These are phyloP conservation scores for Hydrolagus affinis DNA, from an alignment of 2,113 vertebrate species.

Conservation along the genomic window DNA sequence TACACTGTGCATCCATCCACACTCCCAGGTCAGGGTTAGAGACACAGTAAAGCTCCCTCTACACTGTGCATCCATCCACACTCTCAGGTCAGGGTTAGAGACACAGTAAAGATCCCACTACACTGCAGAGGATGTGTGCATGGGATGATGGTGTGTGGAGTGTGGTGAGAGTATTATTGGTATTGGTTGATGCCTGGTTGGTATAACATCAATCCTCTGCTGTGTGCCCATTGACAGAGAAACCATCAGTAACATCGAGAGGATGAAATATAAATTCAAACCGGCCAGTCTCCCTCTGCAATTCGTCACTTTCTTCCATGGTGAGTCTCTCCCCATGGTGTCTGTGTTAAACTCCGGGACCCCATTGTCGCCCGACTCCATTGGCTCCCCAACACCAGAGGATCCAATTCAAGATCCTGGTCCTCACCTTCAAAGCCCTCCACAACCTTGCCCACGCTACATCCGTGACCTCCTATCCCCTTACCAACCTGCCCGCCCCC, in stretches of 20 bases:
- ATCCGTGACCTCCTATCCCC: too few species aligned
- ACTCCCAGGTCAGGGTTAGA: background rate
- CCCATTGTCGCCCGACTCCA: too few species aligned
- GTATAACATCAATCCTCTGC: background rate
- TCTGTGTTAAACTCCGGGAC: too few species aligned
- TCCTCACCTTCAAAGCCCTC: too few species aligned
- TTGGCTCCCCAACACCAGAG: too few species aligned
- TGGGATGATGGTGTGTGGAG: background rate
- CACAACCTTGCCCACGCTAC: too few species aligned
- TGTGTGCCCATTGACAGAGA: slow-evolving; percentile 55
- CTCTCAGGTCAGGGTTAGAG: too few species aligned
- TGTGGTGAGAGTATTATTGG: background rate
- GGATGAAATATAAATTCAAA: slow-evolving; percentile 88
- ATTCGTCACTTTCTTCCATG: slow-evolving; percentile 70
- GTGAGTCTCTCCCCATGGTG: slow-evolving; percentile 46
- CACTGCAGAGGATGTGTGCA: background rate
- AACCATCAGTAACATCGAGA: slow-evolving; percentile 75
- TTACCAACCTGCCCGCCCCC: too few species aligned
- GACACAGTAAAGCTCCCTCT: background rate
- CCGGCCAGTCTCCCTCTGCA: slow-evolving; percentile 67
- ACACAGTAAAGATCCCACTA: background rate
- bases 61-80: background rate
- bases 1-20: background rate
- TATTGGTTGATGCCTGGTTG: background rate
- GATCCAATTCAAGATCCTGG: too few species aligned